Evolutionary conservation across 35 echinoderm and acorn worm species (phyloP).

Genomic region (Heliocidaris tuberculata): DNA sequence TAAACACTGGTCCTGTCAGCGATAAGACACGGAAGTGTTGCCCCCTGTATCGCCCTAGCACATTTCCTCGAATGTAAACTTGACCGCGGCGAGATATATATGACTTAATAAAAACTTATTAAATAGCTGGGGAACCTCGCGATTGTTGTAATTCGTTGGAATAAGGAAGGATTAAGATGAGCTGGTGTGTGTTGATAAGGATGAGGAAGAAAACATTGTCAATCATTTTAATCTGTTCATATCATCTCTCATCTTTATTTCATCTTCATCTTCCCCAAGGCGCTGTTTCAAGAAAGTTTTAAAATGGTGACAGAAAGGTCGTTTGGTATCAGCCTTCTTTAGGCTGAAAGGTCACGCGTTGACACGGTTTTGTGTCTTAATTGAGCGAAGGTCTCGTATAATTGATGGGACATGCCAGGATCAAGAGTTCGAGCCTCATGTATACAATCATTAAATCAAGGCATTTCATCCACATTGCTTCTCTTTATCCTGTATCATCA

Average conservation of each 20-base stretch:
- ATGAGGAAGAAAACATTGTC: neutral
- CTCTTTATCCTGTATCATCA: no score
- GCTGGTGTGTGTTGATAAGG: neutral
- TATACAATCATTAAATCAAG: no score
- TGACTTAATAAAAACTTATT: no score
- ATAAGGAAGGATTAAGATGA: neutral
- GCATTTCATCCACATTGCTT: no score
- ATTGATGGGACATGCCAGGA: no score
- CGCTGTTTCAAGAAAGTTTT: neutral
- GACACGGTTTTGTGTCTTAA: no score
- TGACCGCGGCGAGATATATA: neutral
- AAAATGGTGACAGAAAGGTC: neutral
- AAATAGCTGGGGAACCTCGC: neutral
- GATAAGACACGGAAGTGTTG: conserved; percentile 4
- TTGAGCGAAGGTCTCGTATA: no score
- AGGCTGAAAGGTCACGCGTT: no score
- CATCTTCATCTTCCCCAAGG: neutral
- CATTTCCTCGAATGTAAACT: neutral
- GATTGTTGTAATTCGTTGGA: neutral
- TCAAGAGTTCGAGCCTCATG: no score
- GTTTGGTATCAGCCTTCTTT: neutral
- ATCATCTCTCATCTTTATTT: neutral
- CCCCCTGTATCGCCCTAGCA: neutral
- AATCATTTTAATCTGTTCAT: neutral
- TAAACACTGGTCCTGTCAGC: neutral